A percentile compares a stretch with the other conserved stretches of the same genome.
Conservation (phyloP, 2,113 vertebrate species). For the Ibidorhyncha struthersii region DNA sequence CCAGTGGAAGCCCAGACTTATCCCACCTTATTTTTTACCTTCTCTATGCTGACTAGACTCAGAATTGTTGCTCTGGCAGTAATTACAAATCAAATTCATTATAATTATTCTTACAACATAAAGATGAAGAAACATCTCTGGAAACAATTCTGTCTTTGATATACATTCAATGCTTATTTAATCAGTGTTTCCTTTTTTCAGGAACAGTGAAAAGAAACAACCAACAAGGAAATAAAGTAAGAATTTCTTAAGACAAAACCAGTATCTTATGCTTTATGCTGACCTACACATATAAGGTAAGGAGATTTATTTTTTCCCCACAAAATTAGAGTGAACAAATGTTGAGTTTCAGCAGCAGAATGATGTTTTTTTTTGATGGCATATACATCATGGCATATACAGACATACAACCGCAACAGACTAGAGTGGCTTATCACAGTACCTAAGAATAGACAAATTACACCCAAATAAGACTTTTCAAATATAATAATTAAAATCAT, state of each 20-base stretch:
- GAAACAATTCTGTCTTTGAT: constrained; percentile 7
- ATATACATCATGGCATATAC: not conserved
- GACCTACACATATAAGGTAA: not conserved
- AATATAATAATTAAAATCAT: not conserved
- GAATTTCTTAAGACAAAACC: not conserved
- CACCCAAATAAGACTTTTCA: not conserved
- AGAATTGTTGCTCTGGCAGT: constrained; percentile 42
- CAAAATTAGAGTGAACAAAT: not conserved
- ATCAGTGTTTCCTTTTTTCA: not conserved
- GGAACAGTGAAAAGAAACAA: not conserved
- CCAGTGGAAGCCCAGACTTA: not conserved
- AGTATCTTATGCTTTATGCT: not conserved
- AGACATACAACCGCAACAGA: not conserved
- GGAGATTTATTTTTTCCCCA: not conserved
- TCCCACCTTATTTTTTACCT: not conserved
- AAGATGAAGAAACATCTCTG: constrained; percentile 24
- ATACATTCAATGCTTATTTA: not conserved
- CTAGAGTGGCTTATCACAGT: not conserved
- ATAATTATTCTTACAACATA: constrained; percentile 12
- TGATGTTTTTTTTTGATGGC: not conserved
- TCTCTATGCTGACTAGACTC: constrained; percentile 1
- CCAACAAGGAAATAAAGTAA: not conserved
- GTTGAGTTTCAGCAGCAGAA: not conserved
- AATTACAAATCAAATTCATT: constrained; percentile 26
- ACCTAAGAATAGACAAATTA: not conserved